Conservation (phyloP, 2,888 invertebrate genomes). For the Cephus sareptanus region DNA sequence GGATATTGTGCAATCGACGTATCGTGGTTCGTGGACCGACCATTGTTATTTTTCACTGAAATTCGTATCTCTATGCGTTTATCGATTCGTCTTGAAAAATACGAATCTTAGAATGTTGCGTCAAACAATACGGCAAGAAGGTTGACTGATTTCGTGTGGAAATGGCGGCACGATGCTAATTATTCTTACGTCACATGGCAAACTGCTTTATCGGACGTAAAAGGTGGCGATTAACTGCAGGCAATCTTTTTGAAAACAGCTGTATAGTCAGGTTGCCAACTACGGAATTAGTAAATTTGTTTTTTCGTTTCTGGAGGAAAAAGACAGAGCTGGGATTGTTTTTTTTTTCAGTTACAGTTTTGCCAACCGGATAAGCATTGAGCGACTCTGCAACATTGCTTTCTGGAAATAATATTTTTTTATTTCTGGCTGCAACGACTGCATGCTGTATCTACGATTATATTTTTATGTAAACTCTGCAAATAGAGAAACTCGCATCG, state of each 20-base stretch:
- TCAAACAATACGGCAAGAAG: not conserved
- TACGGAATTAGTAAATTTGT: not conserved
- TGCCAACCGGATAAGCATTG: not conserved
- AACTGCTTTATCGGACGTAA: constrained; percentile 19
- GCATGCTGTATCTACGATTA: not conserved
- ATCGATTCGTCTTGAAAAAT: not conserved
- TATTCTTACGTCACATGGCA: not conserved
- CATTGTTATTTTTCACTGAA: not conserved
- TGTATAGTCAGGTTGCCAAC: not conserved
- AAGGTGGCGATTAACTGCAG: constrained; percentile 48
- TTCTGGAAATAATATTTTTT: not conserved
- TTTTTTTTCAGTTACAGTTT: not conserved
- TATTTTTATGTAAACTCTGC: not conserved
- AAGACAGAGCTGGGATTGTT: not conserved
- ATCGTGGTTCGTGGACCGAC: not conserved
- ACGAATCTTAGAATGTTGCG: not conserved
- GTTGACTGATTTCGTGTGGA: not conserved
- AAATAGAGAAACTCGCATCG: not conserved
- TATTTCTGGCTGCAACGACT: not conserved
- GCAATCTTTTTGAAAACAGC: constrained; percentile 30
- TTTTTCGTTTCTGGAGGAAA: not conserved
- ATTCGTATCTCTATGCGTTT: not conserved
- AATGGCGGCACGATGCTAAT: not conserved
- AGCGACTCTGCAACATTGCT: not conserved
- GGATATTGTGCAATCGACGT: no score